Base-by-base conservation (phyloP, 1,140 invertebrate species). In the Drosophila sp. region DNA sequence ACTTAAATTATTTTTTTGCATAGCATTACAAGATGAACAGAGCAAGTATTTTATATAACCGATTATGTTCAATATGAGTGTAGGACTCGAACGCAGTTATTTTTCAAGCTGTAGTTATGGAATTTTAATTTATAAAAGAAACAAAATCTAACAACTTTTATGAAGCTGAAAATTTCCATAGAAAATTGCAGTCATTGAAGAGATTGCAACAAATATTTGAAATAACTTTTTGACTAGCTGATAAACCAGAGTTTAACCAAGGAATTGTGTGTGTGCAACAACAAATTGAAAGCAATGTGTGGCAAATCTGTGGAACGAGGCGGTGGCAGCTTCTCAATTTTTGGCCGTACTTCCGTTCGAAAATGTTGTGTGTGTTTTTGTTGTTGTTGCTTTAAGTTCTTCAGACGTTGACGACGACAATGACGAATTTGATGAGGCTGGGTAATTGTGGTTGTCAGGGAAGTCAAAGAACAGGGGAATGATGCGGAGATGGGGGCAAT, bases 381-480 rank as follows among this genome's bases (percentile, higher is more conserved):
- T 56, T 2, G 14, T 66, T 58, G 53, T 63, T 59, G 40, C 70
- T 72, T 41, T 57, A 80, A 70, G 77, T 69, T 65, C 48, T 83
- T 81, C 72, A 86, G 82, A 87, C 82, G 64, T 76, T 82, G 83
- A 78, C 78, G 67, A 81, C 80, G 72, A 50, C 70, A 29, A 53
- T 21, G 53, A 27, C 29, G n/a, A 50, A 18, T 32, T 43, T 14
- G 64, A 32, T 58, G 51, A 29, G 51, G 40, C 14, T 36, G 21
- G 13, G 40, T 21, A 25, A 54, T 69, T 73, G 64, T 18, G 57
- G 72, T 74, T 74, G 57, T 43, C 72, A 63, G 21, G 54, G 51
- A 43, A 18, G 21, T 21, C 21, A 16, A 4, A 54, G 27, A 13
- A 2, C 4, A 7, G 27, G 2, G 40, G 7, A 2, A 27, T 2